These are phyloP conservation scores for Lethocerus indicus DNA, from an alignment of 1,140 invertebrate species.

Conservation along the genomic window DNA sequence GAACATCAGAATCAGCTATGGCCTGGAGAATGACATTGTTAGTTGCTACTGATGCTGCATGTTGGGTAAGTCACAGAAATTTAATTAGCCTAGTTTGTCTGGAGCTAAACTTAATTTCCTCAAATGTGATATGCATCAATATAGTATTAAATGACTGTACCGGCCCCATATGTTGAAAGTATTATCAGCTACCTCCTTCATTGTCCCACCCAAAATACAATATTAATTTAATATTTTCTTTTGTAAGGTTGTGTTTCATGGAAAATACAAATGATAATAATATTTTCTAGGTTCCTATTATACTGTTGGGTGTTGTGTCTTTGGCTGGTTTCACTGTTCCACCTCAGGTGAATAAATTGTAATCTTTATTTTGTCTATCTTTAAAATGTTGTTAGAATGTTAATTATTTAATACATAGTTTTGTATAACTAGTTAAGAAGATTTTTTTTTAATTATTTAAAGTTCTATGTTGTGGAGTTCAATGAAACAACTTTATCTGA, in stretches of 20 bases:
- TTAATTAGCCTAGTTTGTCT: no score
- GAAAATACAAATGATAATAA: no score
- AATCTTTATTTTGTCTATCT: not conserved
- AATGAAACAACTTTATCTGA: no score
- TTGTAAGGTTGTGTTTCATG: not conserved
- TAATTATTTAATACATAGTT: no score
- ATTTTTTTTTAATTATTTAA: no score
- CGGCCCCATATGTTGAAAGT: not conserved
- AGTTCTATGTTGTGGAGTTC: no score
- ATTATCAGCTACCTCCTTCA: not conserved
- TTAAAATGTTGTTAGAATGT: no score
- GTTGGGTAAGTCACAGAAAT: conserved; percentile 29
- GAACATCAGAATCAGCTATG: conserved; percentile 30
- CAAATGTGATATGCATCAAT: not conserved
- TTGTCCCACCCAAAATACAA: not conserved
- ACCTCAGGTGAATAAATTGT: conserved; percentile 24
- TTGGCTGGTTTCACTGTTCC: conserved; percentile 28
- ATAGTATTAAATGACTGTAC: not conserved
- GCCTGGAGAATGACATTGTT: conserved; percentile 34
- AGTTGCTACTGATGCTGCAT: conserved; percentile 36
- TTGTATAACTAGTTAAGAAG: no score
- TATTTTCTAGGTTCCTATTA: conserved; percentile 27
- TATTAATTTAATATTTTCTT: not conserved
- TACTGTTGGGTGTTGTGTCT: conserved; percentile 30
- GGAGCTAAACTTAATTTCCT: no score